Evolutionary conservation across 2,113 vertebrate species (phyloP).

Genomic region (Notothenia coriiceps): DNA sequence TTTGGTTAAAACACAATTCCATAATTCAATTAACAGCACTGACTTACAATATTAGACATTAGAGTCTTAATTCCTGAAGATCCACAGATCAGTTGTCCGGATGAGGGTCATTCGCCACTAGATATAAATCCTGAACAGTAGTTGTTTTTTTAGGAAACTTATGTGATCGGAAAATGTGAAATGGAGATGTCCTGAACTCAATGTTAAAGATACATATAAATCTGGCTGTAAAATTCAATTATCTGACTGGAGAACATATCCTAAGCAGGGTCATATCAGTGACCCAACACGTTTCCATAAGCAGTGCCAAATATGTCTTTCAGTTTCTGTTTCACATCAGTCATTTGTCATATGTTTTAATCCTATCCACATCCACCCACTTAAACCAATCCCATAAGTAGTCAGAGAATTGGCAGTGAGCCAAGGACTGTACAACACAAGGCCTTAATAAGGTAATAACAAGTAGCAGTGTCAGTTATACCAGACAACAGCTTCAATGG

Average conservation of each 20-base stretch:
- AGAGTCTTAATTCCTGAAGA: too few relatives aligned
- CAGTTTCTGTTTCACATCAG: not conserved
- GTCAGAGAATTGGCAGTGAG: not conserved
- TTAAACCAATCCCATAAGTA: not conserved
- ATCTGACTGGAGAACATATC: not conserved
- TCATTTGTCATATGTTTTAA: constrained; percentile 2
- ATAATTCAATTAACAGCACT: too few relatives aligned
- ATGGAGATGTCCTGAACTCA: not conserved
- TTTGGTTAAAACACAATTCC: too few relatives aligned
- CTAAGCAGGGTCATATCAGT: not conserved
- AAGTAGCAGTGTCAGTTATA: not conserved
- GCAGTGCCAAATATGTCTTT: not conserved
- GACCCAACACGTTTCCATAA: not conserved
- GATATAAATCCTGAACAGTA: too few relatives aligned
- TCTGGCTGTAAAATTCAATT: not conserved
- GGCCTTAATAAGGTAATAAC: not conserved
- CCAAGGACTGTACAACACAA: not conserved
- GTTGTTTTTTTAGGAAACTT: too few relatives aligned
- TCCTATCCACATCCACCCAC: not conserved
- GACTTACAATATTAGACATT: too few relatives aligned
- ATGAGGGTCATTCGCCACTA: too few relatives aligned
- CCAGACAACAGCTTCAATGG: not conserved
- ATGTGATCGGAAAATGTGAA: not conserved
- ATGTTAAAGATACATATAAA: not conserved
- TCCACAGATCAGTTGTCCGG: too few relatives aligned